Conservation (phyloP, 1,140 invertebrate species). For the Homalodisca vitripennis region DNA sequence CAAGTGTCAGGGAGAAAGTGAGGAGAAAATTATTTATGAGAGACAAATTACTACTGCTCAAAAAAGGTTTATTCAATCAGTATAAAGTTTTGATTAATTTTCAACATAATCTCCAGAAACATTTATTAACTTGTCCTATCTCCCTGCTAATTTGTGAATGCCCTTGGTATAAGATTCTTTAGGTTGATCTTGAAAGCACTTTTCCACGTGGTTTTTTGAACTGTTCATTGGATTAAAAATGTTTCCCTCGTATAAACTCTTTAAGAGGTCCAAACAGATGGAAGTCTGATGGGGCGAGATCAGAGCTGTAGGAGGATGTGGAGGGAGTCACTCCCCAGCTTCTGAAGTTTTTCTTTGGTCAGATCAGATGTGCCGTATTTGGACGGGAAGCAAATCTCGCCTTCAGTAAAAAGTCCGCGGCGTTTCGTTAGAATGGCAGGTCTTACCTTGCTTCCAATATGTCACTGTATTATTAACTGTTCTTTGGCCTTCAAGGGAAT, state of each 20-base stretch:
- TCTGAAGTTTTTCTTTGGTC: slow-evolving; percentile 39
- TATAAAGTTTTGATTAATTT: slow-evolving; percentile 34
- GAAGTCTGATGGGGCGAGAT: slow-evolving; percentile 43
- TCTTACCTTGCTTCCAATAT: slow-evolving; percentile 8
- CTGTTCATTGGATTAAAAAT: slow-evolving; percentile 38
- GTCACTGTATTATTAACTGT: slow-evolving; percentile 16
- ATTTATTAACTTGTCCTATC: slow-evolving; percentile 37
- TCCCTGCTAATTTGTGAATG: slow-evolving; percentile 36
- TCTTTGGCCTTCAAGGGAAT: neutral
- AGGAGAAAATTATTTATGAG: no score
- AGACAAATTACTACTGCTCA: no score
- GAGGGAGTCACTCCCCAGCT: slow-evolving; percentile 42
- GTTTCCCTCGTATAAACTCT: no score
- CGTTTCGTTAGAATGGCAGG: no score
- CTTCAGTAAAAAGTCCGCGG: slow-evolving; percentile 27
- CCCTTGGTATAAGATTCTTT: no score
- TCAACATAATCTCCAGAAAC: slow-evolving; percentile 38
- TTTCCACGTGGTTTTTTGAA: neutral
- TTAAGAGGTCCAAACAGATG: no score
- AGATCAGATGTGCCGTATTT: slow-evolving; percentile 42
- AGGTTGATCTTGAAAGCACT: slow-evolving; percentile 1
- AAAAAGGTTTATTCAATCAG: no score
- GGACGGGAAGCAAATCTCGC: slow-evolving; percentile 44
- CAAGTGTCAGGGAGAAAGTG: no score
- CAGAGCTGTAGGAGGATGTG: slow-evolving; percentile 43